Conservation (phyloP, 2,113 vertebrate genomes). For the Hepsetus odoe region DNA sequence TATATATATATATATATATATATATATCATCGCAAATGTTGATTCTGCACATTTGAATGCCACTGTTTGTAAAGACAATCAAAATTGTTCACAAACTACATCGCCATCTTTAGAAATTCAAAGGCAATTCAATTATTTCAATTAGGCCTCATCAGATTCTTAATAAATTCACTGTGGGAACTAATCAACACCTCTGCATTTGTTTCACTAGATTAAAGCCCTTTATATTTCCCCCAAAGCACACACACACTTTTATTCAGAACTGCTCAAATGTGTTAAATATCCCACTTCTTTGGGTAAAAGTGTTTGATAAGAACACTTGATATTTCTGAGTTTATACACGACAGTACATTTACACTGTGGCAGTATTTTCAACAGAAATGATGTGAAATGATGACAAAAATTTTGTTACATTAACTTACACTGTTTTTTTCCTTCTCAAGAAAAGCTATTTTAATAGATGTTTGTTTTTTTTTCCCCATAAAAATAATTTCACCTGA, state of each 20-base stretch:
- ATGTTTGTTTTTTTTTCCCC: too few relatives aligned
- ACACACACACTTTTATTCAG: not conserved
- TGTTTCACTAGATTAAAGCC: constrained; percentile 17
- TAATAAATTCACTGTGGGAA: not conserved
- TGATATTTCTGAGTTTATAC: too few relatives aligned
- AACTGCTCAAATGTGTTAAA: not conserved
- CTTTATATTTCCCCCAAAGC: not conserved
- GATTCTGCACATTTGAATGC: not conserved
- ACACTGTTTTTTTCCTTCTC: too few relatives aligned
- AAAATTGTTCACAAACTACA: not conserved
- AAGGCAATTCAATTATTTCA: not conserved
- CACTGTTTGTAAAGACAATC: not conserved
- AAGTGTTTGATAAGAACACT: too few relatives aligned
- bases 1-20: too few relatives aligned
- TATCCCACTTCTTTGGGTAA: not conserved
- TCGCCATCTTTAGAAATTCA: not conserved
- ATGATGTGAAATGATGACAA: too few relatives aligned
- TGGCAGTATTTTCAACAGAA: too few relatives aligned
- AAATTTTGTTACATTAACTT: too few relatives aligned
- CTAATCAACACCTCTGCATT: not conserved
- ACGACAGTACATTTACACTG: too few relatives aligned
- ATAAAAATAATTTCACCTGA: too few relatives aligned
- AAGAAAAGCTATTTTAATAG: too few relatives aligned
- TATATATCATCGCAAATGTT: not conserved
- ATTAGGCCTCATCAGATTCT: not conserved